Conservation (phyloP, 2,113 vertebrate species). For the Hiodon alosoides region DNA sequence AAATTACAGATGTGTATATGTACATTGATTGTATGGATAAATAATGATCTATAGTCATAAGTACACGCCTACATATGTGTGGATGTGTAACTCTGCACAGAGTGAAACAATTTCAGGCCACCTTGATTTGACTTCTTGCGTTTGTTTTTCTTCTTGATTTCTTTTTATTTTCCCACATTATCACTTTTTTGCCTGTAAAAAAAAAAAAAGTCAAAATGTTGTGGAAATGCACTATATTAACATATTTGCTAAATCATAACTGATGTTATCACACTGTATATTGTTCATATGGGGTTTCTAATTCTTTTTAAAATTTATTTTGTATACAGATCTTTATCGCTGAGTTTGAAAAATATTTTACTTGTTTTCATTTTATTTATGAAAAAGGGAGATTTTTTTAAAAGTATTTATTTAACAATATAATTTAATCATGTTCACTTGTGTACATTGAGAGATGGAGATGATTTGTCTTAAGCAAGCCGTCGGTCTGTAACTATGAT, state of each 20-base stretch:
- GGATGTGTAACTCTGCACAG: conserved; percentile 6
- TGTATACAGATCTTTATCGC: conserved; percentile 62
- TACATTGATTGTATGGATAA: conserved; percentile 2
- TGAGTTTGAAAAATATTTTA: conserved; percentile 41
- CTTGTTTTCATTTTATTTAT: conserved; percentile 58
- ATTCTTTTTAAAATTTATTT: conserved; percentile 63
- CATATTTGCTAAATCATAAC: conserved; percentile 38
- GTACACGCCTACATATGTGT: background rate
- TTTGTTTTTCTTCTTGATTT: background rate
- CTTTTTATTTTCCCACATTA: background rate
- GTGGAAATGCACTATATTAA: conserved; percentile 53
- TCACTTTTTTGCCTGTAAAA: conserved; percentile 1
- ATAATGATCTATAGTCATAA: background rate
- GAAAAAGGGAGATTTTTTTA: conserved; percentile 39
- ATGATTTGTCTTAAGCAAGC: background rate
- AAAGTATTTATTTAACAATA: conserved; percentile 61
- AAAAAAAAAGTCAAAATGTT: background rate
- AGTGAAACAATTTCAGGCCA: background rate
- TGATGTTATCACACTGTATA: conserved; percentile 59
- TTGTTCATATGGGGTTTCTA: conserved; percentile 53
- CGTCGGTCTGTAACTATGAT: too few species aligned
- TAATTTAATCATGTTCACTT: conserved; percentile 42
- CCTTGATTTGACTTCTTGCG: conserved; percentile 6
- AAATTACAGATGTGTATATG: background rate
- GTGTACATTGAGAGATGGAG: conserved; percentile 1